Percentiles rank a stretch among this genome's conserved stretches.
These are phyloP conservation scores for Chrysolina haemoptera DNA, from an alignment of 2,888 invertebrate genomes.

Conservation along the genomic window DNA sequence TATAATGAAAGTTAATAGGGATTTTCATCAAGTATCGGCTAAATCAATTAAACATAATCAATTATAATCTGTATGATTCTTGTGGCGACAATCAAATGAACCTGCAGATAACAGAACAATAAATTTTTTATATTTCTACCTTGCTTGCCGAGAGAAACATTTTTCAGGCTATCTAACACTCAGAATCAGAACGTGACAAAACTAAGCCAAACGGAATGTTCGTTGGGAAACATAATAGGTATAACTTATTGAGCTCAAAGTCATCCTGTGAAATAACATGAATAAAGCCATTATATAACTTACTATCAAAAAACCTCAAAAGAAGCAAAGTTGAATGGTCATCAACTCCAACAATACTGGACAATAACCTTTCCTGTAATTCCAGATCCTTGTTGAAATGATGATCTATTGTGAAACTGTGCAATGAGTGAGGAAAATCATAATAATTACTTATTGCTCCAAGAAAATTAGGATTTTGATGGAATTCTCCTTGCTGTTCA, in stretches of 20 bases:
- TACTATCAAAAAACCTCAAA: background rate
- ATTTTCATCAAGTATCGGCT: no score
- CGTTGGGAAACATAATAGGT: background rate
- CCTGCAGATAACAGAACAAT: no score
- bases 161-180: no score
- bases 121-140: no score
- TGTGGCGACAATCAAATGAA: no score
- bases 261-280: background rate
- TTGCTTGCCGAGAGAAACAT: no score
- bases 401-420: constrained; percentile 12
- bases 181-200: no score
- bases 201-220: background rate
- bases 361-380: constrained; percentile 36
- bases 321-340: background rate
- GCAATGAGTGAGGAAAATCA: constrained; percentile 21
- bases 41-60: no score
- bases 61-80: no score
- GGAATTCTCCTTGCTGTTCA: background rate
- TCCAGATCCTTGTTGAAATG: constrained; percentile 33
- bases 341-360: constrained; percentile 11
- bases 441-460: constrained; percentile 5
- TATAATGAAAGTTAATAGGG: no score
- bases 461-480: constrained; percentile 2
- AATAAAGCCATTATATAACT: background rate
- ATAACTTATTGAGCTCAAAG: background rate